phyloP scores from a whole-genome alignment of 2,113 vertebrate species.

The Scopus umbretta region DNA sequence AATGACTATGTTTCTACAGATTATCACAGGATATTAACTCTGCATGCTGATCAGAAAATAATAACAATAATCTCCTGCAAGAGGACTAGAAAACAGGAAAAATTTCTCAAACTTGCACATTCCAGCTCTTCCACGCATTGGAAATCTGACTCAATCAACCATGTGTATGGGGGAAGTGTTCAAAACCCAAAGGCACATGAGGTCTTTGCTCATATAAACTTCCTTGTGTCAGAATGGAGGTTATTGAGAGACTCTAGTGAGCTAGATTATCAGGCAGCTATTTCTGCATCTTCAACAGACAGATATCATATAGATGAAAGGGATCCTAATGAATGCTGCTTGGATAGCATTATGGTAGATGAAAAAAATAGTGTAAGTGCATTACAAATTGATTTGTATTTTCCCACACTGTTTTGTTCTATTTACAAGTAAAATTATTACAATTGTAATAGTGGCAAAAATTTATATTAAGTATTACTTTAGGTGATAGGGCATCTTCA shows the following conservation, averaged over 20 bases:
- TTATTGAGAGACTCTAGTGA: background rate
- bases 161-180: background rate
- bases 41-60: background rate
- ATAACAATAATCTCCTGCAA: background rate
- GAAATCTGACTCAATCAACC: background rate
- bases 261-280: background rate
- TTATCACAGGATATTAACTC: background rate
- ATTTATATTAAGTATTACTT: background rate
- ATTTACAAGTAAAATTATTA: background rate
- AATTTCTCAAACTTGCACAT: background rate
- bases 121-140: background rate
- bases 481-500: background rate
- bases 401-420: background rate
- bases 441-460: background rate
- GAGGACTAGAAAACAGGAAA: background rate
- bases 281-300: background rate
- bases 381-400: background rate
- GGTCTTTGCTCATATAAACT: background rate
- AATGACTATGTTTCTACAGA: background rate
- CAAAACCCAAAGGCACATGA: background rate
- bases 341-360: background rate
- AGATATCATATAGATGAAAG: conserved; percentile 19
- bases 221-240: background rate
- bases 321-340: background rate
- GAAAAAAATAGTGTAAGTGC: background rate